Evolutionary conservation across 2,888 invertebrate species (phyloP).

Genomic region (Odontothrips loti): DNA sequence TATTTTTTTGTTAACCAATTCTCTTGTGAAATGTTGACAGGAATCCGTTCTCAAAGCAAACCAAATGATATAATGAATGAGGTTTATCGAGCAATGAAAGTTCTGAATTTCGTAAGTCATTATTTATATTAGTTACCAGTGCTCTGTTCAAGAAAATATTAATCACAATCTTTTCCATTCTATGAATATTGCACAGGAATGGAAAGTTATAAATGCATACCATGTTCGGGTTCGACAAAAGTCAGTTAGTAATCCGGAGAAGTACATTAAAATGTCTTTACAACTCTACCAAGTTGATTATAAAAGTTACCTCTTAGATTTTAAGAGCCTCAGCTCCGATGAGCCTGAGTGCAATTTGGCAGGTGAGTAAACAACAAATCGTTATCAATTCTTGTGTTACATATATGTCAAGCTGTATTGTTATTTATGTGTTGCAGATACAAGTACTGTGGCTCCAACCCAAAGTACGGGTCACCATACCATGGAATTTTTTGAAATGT

Average conservation of each 20-base stretch:
- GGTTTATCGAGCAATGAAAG: constrained; percentile 98
- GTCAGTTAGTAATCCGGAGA: constrained; percentile 72
- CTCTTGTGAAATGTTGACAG: constrained; percentile 38
- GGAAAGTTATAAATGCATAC: constrained; percentile 97
- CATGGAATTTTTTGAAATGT: constrained; percentile 99
- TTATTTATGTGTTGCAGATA: constrained; percentile 41
- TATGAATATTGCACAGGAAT: constrained; percentile 58
- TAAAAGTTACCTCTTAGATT: constrained; percentile 95
- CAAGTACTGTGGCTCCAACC: constrained; percentile 43
- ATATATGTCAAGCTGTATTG: constrained; percentile 27
- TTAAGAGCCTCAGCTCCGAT: constrained; percentile 72
- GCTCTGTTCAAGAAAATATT: constrained; percentile 19
- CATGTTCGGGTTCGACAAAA: constrained; percentile 92
- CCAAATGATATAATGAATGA: constrained; percentile 99
- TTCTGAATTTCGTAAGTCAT: constrained; percentile 75
- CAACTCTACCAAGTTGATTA: constrained; percentile 99
- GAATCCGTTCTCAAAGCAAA: constrained; percentile 95
- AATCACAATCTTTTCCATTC: not conserved
- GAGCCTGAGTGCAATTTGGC: constrained; percentile 37
- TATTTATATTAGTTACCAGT: constrained; percentile 27
- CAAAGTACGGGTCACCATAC: constrained; percentile 78
- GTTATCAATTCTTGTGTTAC: not conserved
- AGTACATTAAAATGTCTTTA: constrained; percentile 93
- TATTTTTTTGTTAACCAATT: not conserved
- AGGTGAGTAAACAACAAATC: constrained; percentile 9